A percentile compares a stretch with the other conserved stretches of the same genome.
Evolutionary conservation across 2,888 invertebrate genomes (phyloP).

Genomic region (Eupithecia exiguata): DNA sequence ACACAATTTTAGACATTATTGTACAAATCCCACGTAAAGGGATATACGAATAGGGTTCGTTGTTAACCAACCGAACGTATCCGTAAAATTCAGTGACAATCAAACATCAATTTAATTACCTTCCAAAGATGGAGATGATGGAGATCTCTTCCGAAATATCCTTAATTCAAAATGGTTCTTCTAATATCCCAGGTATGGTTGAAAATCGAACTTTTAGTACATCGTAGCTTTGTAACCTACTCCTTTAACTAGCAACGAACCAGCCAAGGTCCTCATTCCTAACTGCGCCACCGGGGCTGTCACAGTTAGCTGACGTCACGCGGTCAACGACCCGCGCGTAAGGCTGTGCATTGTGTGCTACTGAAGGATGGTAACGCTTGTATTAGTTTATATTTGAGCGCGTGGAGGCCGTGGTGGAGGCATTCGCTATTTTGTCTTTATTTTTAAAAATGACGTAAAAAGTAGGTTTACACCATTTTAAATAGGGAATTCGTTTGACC

Average conservation of each 20-base stretch:
- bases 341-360: conserved; percentile 17
- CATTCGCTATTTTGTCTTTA: neutral
- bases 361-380: neutral
- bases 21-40: too few species aligned
- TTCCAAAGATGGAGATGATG: too few species aligned
- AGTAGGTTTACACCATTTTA: too few species aligned
- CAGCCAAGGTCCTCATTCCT: conserved; percentile 34
- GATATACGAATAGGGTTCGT: too few species aligned
- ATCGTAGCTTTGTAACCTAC: neutral
- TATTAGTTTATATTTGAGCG: neutral
- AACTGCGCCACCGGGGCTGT: conserved; percentile 39
- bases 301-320: conserved; percentile 62
- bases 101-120: too few species aligned
- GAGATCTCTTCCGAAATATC: neutral
- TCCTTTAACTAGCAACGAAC: neutral
- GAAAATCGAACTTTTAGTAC: neutral
- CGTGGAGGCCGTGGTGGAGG: too few species aligned
- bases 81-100: too few species aligned
- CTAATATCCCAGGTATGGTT: neutral
- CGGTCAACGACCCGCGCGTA: conserved; percentile 49
- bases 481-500: too few species aligned
- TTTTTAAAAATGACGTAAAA: neutral
- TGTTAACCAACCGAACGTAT: too few species aligned
- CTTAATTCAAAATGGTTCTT: neutral
- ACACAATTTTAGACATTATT: too few species aligned